Conservation (phyloP, 2,797 vertebrate species). For the Aulostomus chinensis region DNA sequence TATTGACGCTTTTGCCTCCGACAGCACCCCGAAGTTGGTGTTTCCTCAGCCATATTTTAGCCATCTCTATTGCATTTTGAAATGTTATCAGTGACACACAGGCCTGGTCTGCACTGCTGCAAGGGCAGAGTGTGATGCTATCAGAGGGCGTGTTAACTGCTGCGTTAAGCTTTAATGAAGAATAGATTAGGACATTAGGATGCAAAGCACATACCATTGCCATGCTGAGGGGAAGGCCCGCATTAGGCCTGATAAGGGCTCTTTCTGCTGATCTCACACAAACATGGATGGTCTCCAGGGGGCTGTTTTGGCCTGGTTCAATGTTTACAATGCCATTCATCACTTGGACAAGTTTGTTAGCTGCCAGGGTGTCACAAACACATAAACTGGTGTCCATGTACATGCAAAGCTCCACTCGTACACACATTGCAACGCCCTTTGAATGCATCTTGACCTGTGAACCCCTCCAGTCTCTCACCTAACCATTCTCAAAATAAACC, state of each 20-base stretch:
- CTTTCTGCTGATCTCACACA: constrained; percentile 77
- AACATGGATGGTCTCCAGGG: constrained; percentile 58
- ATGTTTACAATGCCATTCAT: constrained; percentile 70
- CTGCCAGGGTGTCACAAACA: constrained; percentile 41
- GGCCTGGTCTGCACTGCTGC: constrained; percentile 45
- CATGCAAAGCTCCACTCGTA: background rate
- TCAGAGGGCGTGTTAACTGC: constrained; percentile 67
- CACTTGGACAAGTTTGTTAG: constrained; percentile 50
- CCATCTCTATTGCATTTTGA: constrained; percentile 59
- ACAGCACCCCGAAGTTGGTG: constrained; percentile 13
- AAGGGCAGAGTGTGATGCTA: constrained; percentile 63
- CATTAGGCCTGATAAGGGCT: constrained; percentile 67
- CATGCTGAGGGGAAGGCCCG: constrained; percentile 51
- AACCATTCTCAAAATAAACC: constrained; percentile 38
- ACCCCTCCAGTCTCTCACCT: constrained; percentile 17
- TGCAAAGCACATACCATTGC: constrained; percentile 59
- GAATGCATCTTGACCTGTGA: constrained; percentile 40
- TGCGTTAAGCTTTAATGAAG: constrained; percentile 77
- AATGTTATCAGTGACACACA: constrained; percentile 73
- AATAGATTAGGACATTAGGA: constrained; percentile 79
- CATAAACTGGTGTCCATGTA: constrained; percentile 7
- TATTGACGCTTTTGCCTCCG: constrained; percentile 22
- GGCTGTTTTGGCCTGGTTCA: constrained; percentile 48
- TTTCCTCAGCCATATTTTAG: constrained; percentile 46
- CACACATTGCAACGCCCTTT: no score